A percentile compares a stretch with the other conserved stretches of the same genome.
Conservation (phyloP, 30 jellyfish, hydroid and myxozoan species). For the Sanderia malayensis region DNA sequence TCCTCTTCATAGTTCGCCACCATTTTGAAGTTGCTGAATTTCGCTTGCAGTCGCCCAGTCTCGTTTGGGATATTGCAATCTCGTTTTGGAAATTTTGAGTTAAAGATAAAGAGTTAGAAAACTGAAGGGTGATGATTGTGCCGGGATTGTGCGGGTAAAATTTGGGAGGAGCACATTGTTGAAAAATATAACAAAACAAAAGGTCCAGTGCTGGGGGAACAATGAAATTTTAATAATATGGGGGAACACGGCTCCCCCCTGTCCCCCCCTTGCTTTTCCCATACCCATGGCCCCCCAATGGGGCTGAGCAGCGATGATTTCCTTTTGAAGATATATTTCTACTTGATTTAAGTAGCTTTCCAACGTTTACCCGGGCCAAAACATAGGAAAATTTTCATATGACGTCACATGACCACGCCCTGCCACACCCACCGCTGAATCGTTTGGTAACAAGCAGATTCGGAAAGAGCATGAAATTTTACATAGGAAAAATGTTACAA, state of each 20-base stretch:
- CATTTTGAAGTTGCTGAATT: constrained; percentile 14
- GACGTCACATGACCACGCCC: constrained; percentile 25
- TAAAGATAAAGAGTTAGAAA: background rate
- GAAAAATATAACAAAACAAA: background rate
- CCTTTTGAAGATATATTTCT: constrained; percentile 2
- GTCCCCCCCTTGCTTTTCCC: background rate
- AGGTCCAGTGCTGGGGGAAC: background rate
- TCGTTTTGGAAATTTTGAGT: no score
- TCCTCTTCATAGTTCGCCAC: background rate
- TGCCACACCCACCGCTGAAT: constrained; percentile 16
- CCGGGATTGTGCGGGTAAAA: constrained; percentile 1
- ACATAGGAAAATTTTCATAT: constrained; percentile 7
- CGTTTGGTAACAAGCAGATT: constrained; percentile 16
- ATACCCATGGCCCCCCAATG: background rate
- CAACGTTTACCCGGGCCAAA: constrained; percentile 16
- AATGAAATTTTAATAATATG: background rate
- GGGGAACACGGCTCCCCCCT: background rate
- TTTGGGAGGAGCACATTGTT: constrained; percentile 10
- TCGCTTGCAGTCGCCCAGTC: constrained; percentile 20
- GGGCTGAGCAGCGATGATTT: constrained; percentile 20
- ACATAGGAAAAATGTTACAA: background rate
- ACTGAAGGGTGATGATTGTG: constrained; percentile 3
- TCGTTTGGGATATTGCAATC: constrained; percentile 7
- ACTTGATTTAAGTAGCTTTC: constrained; percentile 2
- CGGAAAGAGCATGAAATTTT: constrained; percentile 16